Evolutionary conservation across 2,888 invertebrate genomes (phyloP).

Genomic region (Monopis laevigella): DNA sequence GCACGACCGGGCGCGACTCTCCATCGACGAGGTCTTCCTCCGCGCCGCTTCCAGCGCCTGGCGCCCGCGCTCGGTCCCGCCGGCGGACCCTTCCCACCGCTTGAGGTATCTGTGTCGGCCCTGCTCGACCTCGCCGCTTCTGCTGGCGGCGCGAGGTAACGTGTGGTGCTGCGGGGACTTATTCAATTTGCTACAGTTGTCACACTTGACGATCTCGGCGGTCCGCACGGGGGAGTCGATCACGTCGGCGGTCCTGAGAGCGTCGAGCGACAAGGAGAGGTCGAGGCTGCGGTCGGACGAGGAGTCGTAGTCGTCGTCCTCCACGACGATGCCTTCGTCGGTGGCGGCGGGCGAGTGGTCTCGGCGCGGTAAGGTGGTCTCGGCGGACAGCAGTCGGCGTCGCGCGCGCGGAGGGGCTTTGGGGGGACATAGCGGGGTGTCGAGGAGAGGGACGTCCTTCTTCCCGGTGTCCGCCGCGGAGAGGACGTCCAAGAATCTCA

Average conservation of each 20-base stretch:
- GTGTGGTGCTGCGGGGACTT: slow-evolving; percentile 44
- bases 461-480: slow-evolving; percentile 66
- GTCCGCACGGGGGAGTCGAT: slow-evolving; percentile 51
- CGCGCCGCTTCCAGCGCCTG: slow-evolving; percentile 51
- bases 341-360: slow-evolving; percentile 60
- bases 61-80: slow-evolving; percentile 49
- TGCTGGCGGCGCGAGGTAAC: slow-evolving; percentile 49
- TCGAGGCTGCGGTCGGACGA: slow-evolving; percentile 66
- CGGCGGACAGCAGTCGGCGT: slow-evolving; percentile 39
- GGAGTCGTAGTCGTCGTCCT: slow-evolving; percentile 65
- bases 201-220: slow-evolving; percentile 54
- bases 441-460: slow-evolving; percentile 42
- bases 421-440: slow-evolving; percentile 43
- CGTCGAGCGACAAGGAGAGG: slow-evolving; percentile 53
- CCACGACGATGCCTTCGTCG: slow-evolving; percentile 63
- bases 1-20: slow-evolving; percentile 53
- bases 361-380: slow-evolving; percentile 43
- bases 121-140: slow-evolving; percentile 42
- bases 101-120: slow-evolving; percentile 52
- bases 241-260: slow-evolving; percentile 52
- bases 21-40: slow-evolving; percentile 48
- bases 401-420: slow-evolving; percentile 55
- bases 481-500: slow-evolving; percentile 77
- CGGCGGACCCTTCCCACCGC: slow-evolving; percentile 52
- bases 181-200: slow-evolving; percentile 54